phyloP scores from a whole-genome alignment of 2,113 vertebrate species.

The Psophia crepitans region DNA sequence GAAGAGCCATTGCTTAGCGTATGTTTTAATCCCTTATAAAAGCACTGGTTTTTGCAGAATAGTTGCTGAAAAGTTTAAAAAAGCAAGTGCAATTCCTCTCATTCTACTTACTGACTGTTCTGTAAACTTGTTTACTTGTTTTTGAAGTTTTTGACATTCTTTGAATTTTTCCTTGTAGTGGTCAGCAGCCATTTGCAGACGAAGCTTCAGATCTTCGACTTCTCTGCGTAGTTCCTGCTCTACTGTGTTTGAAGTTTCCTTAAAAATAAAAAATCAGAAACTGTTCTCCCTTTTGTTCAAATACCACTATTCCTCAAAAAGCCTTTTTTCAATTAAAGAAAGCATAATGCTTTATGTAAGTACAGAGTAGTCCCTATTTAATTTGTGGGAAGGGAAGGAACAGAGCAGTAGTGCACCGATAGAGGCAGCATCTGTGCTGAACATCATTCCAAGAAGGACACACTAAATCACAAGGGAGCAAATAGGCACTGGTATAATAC shows the following conservation, averaged over 20 bases:
- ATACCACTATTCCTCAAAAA: not conserved
- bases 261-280: not conserved
- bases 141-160: conserved; percentile 95
- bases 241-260: conserved; percentile 77
- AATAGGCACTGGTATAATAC: not conserved
- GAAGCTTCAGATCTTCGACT: conserved; percentile 95
- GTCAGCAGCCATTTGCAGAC: conserved; percentile 97
- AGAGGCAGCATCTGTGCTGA: not conserved
- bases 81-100: not conserved
- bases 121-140: conserved; percentile 87
- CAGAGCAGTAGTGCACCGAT: not conserved
- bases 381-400: not conserved
- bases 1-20: not conserved
- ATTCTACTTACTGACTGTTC: conserved; percentile 86
- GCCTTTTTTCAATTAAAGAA: not conserved
- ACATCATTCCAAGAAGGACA: not conserved
- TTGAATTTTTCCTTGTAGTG: conserved; percentile 99
- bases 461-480: not conserved
- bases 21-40: not conserved
- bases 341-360: not conserved
- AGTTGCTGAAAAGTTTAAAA: not conserved
- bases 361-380: not conserved
- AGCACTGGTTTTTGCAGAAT: not conserved
- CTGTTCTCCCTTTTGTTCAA: not conserved
- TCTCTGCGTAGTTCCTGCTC: conserved; percentile 92